A percentile compares a stretch with the other conserved stretches of the same genome.
Conservation (phyloP, 2,797 vertebrate genomes). For the Tokudaia tokunoshimensis region DNA sequence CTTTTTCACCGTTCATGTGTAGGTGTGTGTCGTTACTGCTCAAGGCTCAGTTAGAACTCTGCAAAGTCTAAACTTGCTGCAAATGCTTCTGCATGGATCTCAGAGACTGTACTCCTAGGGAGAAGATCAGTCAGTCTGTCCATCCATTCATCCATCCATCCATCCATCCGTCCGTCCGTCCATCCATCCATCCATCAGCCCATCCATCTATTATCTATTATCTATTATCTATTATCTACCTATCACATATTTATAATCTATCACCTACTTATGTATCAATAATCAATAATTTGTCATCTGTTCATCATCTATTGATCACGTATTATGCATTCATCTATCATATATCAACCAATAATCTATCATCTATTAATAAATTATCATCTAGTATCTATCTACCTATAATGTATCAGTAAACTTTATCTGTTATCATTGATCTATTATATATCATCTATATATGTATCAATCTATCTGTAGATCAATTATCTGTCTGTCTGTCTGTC, state of each 20-base stretch:
- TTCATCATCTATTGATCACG: too few species aligned
- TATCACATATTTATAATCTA: neutral
- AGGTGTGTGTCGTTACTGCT: neutral
- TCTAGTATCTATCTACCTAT: neutral
- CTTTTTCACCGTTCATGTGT: neutral
- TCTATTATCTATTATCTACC: neutral
- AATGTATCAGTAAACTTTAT: neutral
- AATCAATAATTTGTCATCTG: neutral
- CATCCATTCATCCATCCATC: neutral
- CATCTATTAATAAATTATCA: neutral
- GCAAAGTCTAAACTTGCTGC: neutral
- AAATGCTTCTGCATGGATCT: neutral
- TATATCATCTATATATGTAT: neutral
- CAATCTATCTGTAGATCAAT: neutral
- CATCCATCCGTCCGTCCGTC: neutral
- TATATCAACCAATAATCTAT: neutral
- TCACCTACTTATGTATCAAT: neutral
- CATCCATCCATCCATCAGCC: neutral
- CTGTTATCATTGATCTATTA: neutral
- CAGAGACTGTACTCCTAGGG: neutral
- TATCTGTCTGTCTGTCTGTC: neutral
- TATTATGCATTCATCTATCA: neutral
- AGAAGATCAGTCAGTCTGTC: neutral
- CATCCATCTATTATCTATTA: neutral
- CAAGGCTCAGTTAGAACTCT: neutral